Conservation (phyloP, 2,888 invertebrate genomes). For the Desoria tigrina region DNA sequence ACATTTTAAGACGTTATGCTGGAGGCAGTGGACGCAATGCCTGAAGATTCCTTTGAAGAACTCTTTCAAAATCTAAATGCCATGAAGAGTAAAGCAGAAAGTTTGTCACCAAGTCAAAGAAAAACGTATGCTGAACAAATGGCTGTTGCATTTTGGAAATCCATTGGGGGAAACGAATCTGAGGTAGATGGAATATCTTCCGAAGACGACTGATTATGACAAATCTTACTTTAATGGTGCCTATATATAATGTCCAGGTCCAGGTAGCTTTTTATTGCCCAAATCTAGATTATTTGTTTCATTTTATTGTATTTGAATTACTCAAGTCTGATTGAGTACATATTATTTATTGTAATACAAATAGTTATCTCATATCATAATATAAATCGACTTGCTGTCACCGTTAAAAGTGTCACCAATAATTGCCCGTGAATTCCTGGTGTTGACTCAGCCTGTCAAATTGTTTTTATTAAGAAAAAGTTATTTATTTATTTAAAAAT, state of each 20-base stretch:
- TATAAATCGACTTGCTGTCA: too few relatives aligned
- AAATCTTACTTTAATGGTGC: neutral
- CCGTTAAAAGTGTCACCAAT: too few relatives aligned
- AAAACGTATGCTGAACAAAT: slow-evolving; percentile 72
- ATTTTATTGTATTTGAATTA: too few relatives aligned
- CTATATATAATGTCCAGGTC: neutral
- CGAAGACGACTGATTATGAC: slow-evolving; percentile 44
- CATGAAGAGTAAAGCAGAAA: slow-evolving; percentile 69
- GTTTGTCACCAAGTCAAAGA: slow-evolving; percentile 66
- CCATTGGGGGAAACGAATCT: slow-evolving; percentile 70
- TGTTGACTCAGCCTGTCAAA: too few relatives aligned
- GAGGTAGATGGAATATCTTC: slow-evolving; percentile 62
- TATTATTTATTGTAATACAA: neutral
- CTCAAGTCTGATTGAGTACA: neutral
- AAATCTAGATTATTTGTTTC: neutral
- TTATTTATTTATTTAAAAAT: too few relatives aligned
- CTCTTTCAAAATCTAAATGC: slow-evolving; percentile 67
- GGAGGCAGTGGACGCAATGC: slow-evolving; percentile 49
- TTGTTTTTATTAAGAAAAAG: too few relatives aligned
- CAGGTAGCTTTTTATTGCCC: neutral
- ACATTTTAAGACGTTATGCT: slow-evolving; percentile 40
- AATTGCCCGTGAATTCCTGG: too few relatives aligned
- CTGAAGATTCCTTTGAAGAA: slow-evolving; percentile 50
- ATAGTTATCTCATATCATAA: neutral
- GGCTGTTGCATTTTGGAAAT: slow-evolving; percentile 72